A percentile compares a stretch with the other conserved stretches of the same genome.
phyloP scores from a whole-genome alignment of 30 jellyfish, hydroid and myxozoan genomes.

The Mastigias papua region DNA sequence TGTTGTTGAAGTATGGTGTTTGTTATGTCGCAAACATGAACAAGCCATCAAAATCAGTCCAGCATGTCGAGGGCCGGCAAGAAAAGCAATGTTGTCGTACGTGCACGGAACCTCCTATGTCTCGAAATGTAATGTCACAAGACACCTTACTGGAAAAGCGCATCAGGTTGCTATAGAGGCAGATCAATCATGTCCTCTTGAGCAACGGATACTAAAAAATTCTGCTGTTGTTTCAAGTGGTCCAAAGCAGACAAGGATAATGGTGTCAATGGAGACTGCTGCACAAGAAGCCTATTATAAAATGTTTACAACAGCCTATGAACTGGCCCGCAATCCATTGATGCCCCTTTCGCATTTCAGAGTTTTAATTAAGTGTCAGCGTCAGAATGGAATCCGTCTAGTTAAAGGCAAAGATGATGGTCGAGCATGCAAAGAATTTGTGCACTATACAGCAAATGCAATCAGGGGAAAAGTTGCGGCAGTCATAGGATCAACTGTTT shows the following conservation, averaged over 20 bases:
- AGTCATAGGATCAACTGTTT: conserved; percentile 29
- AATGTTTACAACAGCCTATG: conserved; percentile 27
- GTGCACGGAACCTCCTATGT: conserved; percentile 23
- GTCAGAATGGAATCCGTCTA: neutral
- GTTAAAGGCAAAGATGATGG: conserved; percentile 30
- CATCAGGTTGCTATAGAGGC: conserved; percentile 13
- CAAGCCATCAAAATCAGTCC: neutral
- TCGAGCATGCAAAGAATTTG: conserved; percentile 8
- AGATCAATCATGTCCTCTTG: neutral
- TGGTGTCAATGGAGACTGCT: conserved; percentile 20
- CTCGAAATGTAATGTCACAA: conserved; percentile 13
- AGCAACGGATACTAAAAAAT: neutral
- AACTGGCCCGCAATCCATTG: conserved; percentile 1
- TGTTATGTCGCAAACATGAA: too few species aligned
- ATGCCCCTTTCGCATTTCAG: conserved; percentile 27
- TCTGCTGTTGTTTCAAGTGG: neutral
- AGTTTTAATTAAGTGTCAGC: conserved; percentile 20
- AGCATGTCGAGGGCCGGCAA: conserved; percentile 30
- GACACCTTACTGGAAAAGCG: conserved; percentile 19
- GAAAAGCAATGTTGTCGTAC: conserved; percentile 14
- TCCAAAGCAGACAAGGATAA: conserved; percentile 5
- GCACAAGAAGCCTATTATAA: conserved; percentile 17
- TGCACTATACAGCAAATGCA: conserved; percentile 19
- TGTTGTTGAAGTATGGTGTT: too few species aligned
- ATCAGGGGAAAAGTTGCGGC: conserved; percentile 52